Conservation (phyloP, 37 sponge, comb jelly and placozoan species). For the Haliclona indistincta region DNA sequence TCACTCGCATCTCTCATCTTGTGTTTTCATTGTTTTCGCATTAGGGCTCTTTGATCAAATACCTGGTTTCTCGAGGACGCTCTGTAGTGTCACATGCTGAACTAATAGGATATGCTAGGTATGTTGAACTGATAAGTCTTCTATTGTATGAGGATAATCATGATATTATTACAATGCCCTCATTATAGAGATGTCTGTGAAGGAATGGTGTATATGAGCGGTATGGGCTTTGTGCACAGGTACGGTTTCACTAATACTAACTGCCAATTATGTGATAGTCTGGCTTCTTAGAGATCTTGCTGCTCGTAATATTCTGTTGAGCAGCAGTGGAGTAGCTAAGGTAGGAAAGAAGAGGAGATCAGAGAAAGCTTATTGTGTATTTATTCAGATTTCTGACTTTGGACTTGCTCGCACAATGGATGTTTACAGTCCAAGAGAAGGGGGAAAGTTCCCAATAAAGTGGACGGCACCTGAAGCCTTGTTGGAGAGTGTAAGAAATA, state of each 20-base stretch:
- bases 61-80: conserved; percentile 55
- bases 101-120: conserved; percentile 59
- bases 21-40: no score
- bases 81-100: conserved; percentile 60
- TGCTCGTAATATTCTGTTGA: conserved; percentile 68
- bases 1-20: no score
- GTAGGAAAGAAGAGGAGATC: no score
- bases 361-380: not conserved
- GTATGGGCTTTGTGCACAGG: conserved; percentile 66
- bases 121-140: not conserved
- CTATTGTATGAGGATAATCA: no score
- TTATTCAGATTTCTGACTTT: conserved; percentile 86
- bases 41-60: conserved; percentile 71
- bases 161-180: no score
- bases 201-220: conserved; percentile 66
- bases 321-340: conserved; percentile 75
- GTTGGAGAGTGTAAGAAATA: conserved; percentile 68
- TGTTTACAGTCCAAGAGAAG: conserved; percentile 73
- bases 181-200: conserved; percentile 68
- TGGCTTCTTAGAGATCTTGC: conserved; percentile 51
- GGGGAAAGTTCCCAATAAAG: conserved; percentile 82
- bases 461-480: conserved; percentile 91
- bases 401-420: conserved; percentile 61
- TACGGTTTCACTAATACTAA: not conserved
- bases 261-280: not conserved